phyloP scores from a whole-genome alignment of 2,888 invertebrate genomes.

The Tiphia femorata region DNA sequence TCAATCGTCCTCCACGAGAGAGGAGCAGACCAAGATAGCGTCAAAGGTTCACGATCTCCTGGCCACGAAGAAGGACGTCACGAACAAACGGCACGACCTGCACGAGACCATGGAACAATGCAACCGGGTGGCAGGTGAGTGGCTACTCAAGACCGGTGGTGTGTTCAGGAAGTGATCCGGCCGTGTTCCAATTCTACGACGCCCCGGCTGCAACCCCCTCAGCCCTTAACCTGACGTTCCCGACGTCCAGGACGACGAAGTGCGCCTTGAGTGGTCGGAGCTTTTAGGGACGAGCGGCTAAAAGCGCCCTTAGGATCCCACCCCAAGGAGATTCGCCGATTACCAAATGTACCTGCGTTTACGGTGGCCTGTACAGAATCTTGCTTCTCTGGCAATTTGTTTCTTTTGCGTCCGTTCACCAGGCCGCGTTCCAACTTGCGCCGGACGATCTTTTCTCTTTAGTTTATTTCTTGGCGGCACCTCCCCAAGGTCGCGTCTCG shows the following conservation, averaged over 20 bases:
- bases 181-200: constrained; percentile 54
- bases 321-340: no score
- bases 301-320: no score
- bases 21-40: constrained; percentile 5
- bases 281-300: no score
- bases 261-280: no score
- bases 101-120: constrained; percentile 41
- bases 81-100: constrained; percentile 27
- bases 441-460: neutral
- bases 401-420: no score
- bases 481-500: neutral
- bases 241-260: no score
- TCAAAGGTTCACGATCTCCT: constrained; percentile 15
- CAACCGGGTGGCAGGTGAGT: constrained; percentile 61
- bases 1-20: neutral
- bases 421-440: constrained; percentile 53
- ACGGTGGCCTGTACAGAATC: constrained; percentile 13
- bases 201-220: no score
- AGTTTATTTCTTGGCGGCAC: neutral
- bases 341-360: constrained; percentile 47
- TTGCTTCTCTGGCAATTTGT: constrained; percentile 12
- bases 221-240: neutral
- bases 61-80: constrained; percentile 13
- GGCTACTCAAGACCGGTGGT: constrained; percentile 61
- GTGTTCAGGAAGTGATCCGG: constrained; percentile 57